phyloP scores from a whole-genome alignment of 2,797 vertebrate species.

The Cossypha niveicapilla region DNA sequence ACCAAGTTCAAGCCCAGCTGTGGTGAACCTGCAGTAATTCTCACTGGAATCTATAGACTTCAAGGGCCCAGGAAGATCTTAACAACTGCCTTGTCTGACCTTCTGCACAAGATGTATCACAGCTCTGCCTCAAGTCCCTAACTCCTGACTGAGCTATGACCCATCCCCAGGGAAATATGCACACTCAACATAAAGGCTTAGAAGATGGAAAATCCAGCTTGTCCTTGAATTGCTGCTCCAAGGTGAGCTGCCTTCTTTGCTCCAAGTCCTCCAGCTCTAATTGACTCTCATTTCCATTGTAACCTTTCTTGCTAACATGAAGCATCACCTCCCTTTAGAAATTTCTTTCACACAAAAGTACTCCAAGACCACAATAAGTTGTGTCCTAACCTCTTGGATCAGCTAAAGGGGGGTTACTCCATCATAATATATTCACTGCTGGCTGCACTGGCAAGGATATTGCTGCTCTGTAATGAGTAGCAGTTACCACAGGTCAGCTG shows the following conservation, averaged over 20 bases:
- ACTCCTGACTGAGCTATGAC: slow-evolving; percentile 12
- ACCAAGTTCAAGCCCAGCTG: not conserved
- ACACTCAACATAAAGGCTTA: not conserved
- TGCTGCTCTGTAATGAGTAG: not conserved
- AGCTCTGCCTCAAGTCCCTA: not conserved
- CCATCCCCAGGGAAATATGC: not conserved
- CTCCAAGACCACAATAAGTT: not conserved
- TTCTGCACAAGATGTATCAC: not conserved
- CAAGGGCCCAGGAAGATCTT: not conserved
- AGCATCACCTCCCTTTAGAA: not conserved
- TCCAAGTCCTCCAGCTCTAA: not conserved
- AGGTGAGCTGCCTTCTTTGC: slow-evolving; percentile 1
- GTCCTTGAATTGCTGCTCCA: not conserved
- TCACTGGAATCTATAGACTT: not conserved
- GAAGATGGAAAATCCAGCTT: not conserved
- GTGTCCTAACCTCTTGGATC: not conserved
- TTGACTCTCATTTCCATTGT: not conserved
- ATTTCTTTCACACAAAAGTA: not conserved
- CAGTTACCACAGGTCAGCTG: slow-evolving; percentile 19
- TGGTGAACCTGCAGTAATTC: not conserved
- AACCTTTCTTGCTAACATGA: not conserved
- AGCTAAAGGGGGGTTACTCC: not conserved
- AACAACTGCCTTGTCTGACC: not conserved
- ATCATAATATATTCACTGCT: not conserved
- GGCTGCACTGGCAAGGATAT: not conserved